A percentile compares a stretch with the other conserved stretches of the same genome.
These are phyloP conservation scores for Octomys mimax DNA, from an alignment of 2,797 vertebrate species.

Conservation along the genomic window DNA sequence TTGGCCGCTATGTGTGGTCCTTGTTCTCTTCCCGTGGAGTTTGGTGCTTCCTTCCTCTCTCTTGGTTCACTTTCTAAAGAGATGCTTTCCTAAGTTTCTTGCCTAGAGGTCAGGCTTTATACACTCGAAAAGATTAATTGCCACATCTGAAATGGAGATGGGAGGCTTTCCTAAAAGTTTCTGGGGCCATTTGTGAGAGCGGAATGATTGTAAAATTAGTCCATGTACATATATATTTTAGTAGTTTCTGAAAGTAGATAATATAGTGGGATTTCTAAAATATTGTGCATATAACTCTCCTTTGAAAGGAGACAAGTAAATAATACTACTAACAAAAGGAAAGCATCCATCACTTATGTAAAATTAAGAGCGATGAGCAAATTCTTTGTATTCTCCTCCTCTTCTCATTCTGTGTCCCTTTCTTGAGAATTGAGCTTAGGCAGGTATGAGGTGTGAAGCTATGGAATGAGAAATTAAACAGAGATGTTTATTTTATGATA, in stretches of 20 bases:
- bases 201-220: no score
- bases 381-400: background rate
- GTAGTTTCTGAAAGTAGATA: background rate
- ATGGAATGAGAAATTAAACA: background rate
- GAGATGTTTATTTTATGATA: background rate
- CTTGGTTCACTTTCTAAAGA: background rate
- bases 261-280: no score
- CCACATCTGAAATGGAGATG: background rate
- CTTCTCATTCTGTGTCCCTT: background rate
- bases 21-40: rapidly evolving
- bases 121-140: background rate
- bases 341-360: background rate
- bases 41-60: background rate
- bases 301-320: background rate
- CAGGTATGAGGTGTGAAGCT: background rate
- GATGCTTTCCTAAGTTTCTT: background rate
- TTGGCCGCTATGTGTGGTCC: rapidly evolving
- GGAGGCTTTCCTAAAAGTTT: background rate
- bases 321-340: background rate
- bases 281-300: background rate
- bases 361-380: background rate
- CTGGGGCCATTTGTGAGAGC: background rate
- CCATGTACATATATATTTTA: background rate
- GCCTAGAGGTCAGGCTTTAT: background rate
- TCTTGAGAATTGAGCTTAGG: background rate